Evolutionary conservation across 53 echinoderm and acorn worm genomes (phyloP), one percentile per base, ranked within the genome.

Genomic region (Crossaster papposus): DNA sequence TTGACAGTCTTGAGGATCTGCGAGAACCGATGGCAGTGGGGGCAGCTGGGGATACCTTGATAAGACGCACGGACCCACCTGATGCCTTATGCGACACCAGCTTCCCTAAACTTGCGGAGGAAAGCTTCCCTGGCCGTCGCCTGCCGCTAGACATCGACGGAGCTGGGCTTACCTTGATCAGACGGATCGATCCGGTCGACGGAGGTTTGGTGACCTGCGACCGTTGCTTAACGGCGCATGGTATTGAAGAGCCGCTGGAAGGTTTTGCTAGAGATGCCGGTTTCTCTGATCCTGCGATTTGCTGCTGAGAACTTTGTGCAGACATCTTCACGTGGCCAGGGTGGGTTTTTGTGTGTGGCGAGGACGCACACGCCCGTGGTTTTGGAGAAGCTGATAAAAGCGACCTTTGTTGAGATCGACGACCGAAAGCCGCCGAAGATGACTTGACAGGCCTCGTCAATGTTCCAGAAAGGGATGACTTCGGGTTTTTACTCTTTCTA

Each of bases 61-160:
- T 87, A 22, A 87, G 75, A 3, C 87, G 87, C 75, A 87, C 87
- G 14, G 87, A 87, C 1, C 87, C 77, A 11, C 77, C 87, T 5
- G 87, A 87, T 1, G 14, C 26, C 17, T 64, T 75, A 24, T 74
- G 63, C 20, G 87, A 62, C 35, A 77, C 77, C 51, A 58, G 75
- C 24, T 87, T 75, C 26, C 54, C 75, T 4, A 76, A 34, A 28
- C 87, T 76, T 7, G 87, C 7, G 30, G 83, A 81, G 17, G 63
- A 65, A 9, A 65, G 24, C 29, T 70, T 70, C 29, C 70, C 30
- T 24, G 87, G 77, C 36, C 77, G 87, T 1, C 44, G 82, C 82
- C 82, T 82, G 23, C 65, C 36, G 36, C 87, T 87, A 55, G 87
- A 75, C 87, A 87, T 87, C 8, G 87, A 87, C 20, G 87, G 87